A percentile compares a stretch with the other conserved stretches of the same genome.
These are phyloP conservation scores for Uropetala carovei DNA, from an alignment of 2,888 invertebrate genomes.

Conservation along the genomic window DNA sequence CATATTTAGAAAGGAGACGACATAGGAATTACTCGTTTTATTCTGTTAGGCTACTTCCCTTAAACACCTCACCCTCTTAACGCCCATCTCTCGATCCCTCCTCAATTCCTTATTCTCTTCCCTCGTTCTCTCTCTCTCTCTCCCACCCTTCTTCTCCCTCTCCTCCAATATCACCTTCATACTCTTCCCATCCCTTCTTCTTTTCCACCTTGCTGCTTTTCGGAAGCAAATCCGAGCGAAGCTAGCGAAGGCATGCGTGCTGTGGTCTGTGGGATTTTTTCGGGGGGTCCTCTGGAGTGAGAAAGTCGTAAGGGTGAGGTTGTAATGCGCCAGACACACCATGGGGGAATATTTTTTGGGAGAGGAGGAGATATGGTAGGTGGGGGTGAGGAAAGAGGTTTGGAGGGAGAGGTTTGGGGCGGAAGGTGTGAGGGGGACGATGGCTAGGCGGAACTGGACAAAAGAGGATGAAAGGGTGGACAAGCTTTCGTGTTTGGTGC, in stretches of 20 bases:
- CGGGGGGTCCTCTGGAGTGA: neutral
- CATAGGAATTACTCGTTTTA: neutral
- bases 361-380: neutral
- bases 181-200: neutral
- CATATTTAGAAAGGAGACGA: neutral
- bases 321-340: neutral
- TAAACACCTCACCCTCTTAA: neutral
- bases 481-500: slow-evolving; percentile 14
- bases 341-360: neutral
- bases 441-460: neutral
- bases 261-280: neutral
- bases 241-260: slow-evolving; percentile 39
- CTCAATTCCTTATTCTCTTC: neutral
- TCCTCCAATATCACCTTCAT: neutral
- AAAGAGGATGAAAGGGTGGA: neutral
- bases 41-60: neutral
- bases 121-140: neutral
- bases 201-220: slow-evolving; percentile 48
- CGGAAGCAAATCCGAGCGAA: slow-evolving; percentile 42
- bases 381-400: neutral
- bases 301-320: neutral
- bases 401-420: neutral
- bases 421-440: neutral
- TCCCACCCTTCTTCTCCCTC: neutral
- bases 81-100: neutral